phyloP scores from a whole-genome alignment of 2,797 vertebrate genomes.

The Cynopterus sphinx region DNA sequence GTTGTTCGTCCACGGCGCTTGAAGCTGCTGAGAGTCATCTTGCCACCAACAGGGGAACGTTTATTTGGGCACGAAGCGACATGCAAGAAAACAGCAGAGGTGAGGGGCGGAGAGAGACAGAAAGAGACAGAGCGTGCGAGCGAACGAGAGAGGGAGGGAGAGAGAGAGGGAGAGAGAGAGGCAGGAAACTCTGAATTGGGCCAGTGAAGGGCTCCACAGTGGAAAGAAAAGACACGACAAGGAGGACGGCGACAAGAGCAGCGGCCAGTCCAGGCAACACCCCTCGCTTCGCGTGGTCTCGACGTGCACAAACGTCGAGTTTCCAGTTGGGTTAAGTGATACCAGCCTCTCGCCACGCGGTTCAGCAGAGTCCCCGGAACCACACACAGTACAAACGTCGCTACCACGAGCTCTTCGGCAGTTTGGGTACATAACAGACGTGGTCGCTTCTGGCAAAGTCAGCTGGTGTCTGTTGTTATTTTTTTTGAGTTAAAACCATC shows the following conservation, averaged over 20 bases:
- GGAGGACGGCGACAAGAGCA: background rate
- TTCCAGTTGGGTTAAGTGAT: background rate
- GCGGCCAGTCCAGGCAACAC: background rate
- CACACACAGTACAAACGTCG: rapidly evolving
- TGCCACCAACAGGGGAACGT: background rate
- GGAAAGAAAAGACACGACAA: background rate
- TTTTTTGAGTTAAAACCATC: conserved; percentile 39
- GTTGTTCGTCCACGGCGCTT: background rate
- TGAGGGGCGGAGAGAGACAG: background rate
- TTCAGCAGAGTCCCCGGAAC: rapidly evolving
- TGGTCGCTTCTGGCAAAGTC: rapidly evolving
- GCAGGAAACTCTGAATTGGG: background rate
- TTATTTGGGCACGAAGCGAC: background rate
- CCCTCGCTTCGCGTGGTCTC: rapidly evolving
- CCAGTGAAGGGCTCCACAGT: rapidly evolving
- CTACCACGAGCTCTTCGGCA: background rate
- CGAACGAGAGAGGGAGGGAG: background rate
- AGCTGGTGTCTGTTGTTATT: no score
- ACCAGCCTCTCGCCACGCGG: rapidly evolving
- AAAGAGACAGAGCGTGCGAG: background rate
- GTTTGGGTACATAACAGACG: background rate
- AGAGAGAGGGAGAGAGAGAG: background rate
- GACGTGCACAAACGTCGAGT: rapidly evolving
- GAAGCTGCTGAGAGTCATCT: background rate
- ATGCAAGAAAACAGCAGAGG: background rate